Percentiles rank a stretch among this genome's conserved stretches.
Evolutionary conservation across 1,140 invertebrate species (phyloP).

Genomic region (Sminthurides bifidus): DNA sequence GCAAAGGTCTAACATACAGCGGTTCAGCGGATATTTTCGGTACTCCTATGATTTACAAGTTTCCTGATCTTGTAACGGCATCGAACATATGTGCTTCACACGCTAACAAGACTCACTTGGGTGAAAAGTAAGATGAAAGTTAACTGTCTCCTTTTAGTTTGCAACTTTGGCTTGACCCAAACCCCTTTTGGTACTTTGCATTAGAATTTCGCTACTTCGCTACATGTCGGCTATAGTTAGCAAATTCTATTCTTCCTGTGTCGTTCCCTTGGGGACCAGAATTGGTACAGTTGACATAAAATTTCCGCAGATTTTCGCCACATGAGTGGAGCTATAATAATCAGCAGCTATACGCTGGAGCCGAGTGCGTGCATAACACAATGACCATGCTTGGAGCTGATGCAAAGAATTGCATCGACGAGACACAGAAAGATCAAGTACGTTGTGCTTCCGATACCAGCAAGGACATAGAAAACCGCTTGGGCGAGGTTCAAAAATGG

Average conservation of each 20-base stretch:
- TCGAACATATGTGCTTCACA: slow-evolving; percentile 26
- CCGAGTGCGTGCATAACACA: slow-evolving; percentile 26
- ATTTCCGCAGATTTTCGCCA: slow-evolving; percentile 19
- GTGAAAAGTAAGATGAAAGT: slow-evolving; percentile 1
- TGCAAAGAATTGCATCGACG: slow-evolving; percentile 10
- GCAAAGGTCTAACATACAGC: slow-evolving; percentile 20
- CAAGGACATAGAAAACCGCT: slow-evolving; percentile 16
- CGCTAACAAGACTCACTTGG: slow-evolving; percentile 10
- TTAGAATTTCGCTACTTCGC: too few relatives aligned
- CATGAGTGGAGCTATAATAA: slow-evolving; percentile 25
- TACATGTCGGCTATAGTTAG: too few relatives aligned
- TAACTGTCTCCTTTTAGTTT: not conserved
- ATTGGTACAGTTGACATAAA: too few relatives aligned
- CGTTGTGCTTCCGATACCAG: slow-evolving; percentile 17
- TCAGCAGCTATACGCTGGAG: slow-evolving; percentile 21
- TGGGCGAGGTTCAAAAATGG: slow-evolving; percentile 14
- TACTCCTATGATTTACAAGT: slow-evolving; percentile 11
- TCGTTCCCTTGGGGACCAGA: too few relatives aligned
- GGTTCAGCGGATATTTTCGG: slow-evolving; percentile 12
- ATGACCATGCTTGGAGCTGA: slow-evolving; percentile 15
- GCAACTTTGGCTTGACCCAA: too few relatives aligned
- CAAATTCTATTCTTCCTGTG: too few relatives aligned
- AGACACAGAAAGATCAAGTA: slow-evolving; percentile 21
- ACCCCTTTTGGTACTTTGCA: too few relatives aligned
- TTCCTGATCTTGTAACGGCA: slow-evolving; percentile 24